phyloP scores from a whole-genome alignment of 2,797 vertebrate genomes.

The Miichthys miiuy region DNA sequence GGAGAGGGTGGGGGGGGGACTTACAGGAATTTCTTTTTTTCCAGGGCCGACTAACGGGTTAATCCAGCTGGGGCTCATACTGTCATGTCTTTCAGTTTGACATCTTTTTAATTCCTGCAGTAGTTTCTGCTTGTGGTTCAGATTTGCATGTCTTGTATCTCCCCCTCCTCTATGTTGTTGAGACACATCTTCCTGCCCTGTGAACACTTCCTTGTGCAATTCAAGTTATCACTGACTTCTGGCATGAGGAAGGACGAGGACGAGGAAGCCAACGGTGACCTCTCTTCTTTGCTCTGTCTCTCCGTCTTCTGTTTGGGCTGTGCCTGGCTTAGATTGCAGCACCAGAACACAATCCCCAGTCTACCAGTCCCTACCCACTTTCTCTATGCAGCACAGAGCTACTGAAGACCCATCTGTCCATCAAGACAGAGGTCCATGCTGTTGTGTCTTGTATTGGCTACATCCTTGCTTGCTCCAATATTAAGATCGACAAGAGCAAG shows the following conservation, averaged over 20 bases:
- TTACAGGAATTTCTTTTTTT: background rate
- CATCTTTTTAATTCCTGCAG: slow-evolving; percentile 9
- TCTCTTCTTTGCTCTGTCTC: background rate
- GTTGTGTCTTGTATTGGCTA: background rate
- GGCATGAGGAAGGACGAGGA: background rate
- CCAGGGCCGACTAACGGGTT: background rate
- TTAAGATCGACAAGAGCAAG: background rate
- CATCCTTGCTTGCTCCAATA: background rate
- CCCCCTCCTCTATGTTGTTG: background rate
- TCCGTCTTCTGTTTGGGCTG: background rate
- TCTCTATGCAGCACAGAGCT: background rate
- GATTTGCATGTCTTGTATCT: background rate
- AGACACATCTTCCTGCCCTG: background rate
- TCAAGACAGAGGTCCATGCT: background rate
- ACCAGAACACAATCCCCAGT: background rate
- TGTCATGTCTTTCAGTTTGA: background rate
- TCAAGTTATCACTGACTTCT: background rate
- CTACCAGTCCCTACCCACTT: background rate
- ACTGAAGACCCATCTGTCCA: slow-evolving; percentile 2
- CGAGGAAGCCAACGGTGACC: background rate
- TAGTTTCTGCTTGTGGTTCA: background rate
- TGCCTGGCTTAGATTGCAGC: background rate
- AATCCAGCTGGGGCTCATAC: slow-evolving; percentile 1
- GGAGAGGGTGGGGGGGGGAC: background rate
- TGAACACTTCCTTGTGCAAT: background rate